Conservation (phyloP, 2,888 invertebrate genomes). For the Siphlonurus alternatus region DNA sequence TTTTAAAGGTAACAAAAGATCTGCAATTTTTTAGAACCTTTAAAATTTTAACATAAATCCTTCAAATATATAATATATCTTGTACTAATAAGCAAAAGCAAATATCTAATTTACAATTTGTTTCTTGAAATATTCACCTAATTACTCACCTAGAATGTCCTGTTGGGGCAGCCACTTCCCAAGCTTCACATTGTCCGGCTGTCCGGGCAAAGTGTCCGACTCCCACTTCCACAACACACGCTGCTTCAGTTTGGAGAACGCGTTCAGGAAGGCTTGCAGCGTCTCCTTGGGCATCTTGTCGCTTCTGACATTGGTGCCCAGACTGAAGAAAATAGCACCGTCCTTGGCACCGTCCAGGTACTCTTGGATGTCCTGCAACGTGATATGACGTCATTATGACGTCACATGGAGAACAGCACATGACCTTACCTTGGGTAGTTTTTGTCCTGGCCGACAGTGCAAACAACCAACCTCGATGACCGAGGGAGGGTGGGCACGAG, state of each 20-base stretch:
- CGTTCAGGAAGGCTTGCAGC: constrained; percentile 24
- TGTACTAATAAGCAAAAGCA: too few species aligned
- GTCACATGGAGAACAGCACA: too few species aligned
- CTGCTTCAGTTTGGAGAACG: constrained; percentile 27
- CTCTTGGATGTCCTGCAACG: constrained; percentile 22
- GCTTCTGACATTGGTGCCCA: constrained; percentile 30
- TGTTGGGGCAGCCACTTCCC: constrained; percentile 29
- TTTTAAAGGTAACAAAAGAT: too few species aligned
- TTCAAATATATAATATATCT: too few species aligned
- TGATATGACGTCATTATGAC: constrained; percentile 7
- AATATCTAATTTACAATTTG: too few species aligned
- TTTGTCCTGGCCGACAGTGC: constrained; percentile 10
- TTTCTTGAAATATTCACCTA: too few species aligned
- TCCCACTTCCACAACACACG: constrained; percentile 33
- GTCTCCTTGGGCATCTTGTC: constrained; percentile 27
- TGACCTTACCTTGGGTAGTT: constrained; percentile 16
- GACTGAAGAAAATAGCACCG: constrained; percentile 32
- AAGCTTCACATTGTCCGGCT: constrained; percentile 29
- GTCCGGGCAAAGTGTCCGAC: constrained; percentile 22
- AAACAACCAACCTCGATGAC: constrained; percentile 15
- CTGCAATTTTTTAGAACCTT: too few species aligned
- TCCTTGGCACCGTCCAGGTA: constrained; percentile 27
- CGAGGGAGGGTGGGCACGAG: constrained; percentile 15
- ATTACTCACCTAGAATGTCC: constrained; percentile 25
- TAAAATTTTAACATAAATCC: too few species aligned